Conservation (phyloP, 2,797 vertebrate genomes). For the Hippopotamyrus pictus region DNA sequence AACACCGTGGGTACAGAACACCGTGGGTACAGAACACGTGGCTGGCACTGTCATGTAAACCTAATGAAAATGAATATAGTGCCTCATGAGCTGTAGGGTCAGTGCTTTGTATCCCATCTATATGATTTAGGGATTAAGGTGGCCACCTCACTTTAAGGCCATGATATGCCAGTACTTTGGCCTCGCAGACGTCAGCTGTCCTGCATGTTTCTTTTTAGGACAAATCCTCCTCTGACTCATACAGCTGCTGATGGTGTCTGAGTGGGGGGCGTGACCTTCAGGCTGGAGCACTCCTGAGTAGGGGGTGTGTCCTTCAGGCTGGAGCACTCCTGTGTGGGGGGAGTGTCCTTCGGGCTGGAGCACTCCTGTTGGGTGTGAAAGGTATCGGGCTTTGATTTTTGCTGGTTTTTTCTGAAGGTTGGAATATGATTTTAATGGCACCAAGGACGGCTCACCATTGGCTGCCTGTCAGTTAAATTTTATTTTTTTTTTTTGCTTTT, state of each 20-base stretch:
- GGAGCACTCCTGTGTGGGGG: neutral
- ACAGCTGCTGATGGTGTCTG: neutral
- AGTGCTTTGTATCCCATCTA: neutral
- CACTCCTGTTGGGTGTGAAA: neutral
- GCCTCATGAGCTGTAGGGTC: neutral
- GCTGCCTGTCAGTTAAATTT: neutral
- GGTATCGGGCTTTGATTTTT: constrained; percentile 30
- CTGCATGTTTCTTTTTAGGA: neutral
- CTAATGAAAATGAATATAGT: neutral
- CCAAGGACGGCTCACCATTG: neutral
- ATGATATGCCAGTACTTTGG: neutral
- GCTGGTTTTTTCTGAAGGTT: constrained; percentile 14
- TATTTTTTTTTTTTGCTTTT: neutral
- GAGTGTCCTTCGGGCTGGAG: neutral
- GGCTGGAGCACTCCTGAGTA: neutral
- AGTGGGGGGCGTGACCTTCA: constrained; percentile 5
- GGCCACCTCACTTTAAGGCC: neutral
- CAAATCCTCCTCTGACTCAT: neutral
- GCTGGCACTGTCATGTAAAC: neutral
- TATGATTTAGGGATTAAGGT: neutral
- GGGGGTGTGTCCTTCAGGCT: neutral
- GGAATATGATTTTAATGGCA: constrained; percentile 10
- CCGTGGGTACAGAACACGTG: neutral
- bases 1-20: no score
- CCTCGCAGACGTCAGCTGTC: neutral